Conservation (phyloP, 2,888 invertebrate species). For the Catocala nupta region DNA sequence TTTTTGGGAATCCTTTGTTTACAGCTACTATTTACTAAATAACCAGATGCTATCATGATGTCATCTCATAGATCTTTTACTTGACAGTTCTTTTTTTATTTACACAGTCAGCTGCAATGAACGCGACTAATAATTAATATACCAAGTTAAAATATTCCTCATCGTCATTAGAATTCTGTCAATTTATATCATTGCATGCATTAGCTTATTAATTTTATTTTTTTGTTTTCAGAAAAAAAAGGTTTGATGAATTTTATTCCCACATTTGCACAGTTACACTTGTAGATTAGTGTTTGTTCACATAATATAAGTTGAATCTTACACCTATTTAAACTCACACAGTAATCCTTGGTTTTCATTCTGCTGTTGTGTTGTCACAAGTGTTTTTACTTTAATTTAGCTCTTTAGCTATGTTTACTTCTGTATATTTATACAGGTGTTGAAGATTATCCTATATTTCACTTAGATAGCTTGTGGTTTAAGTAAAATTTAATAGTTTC, state of each 20-base stretch:
- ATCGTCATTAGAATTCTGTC: background rate
- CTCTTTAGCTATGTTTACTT: too few species aligned
- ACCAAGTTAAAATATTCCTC: background rate
- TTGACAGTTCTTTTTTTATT: constrained; percentile 24
- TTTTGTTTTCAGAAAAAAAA: constrained; percentile 81
- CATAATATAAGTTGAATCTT: background rate
- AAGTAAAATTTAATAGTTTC: too few species aligned
- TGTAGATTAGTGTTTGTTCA: constrained; percentile 1
- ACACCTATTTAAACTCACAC: background rate
- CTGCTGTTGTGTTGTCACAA: too few species aligned
- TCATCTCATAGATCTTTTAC: constrained; percentile 22
- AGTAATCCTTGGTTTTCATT: too few species aligned
- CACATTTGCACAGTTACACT: constrained; percentile 30
- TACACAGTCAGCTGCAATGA: constrained; percentile 2
- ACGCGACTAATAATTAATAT: background rate
- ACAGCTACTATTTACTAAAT: constrained; percentile 44
- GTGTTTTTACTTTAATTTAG: too few species aligned
- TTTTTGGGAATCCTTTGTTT: constrained; percentile 66
- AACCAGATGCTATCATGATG: constrained; percentile 30
- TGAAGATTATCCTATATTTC: too few species aligned
- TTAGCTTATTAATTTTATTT: constrained; percentile 47
- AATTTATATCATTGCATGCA: constrained; percentile 39
- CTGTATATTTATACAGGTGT: too few species aligned
- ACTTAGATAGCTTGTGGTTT: too few species aligned
- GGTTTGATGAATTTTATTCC: constrained; percentile 66